These are phyloP conservation scores for Drosophila paranaensis DNA, from an alignment of 2,888 invertebrate genomes.

Conservation along the genomic window DNA sequence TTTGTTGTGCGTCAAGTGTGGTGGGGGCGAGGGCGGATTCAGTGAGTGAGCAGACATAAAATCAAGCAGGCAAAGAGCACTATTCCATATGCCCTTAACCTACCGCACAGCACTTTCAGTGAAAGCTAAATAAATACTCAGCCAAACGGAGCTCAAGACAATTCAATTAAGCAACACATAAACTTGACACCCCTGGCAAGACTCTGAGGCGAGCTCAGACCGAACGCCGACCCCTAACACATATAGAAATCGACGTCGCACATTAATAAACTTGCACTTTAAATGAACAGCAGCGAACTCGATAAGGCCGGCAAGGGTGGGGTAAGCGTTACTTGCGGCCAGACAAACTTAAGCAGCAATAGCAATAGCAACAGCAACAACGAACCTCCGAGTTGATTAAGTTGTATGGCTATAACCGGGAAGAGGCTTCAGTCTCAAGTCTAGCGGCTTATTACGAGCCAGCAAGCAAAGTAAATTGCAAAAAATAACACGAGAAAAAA, in stretches of 20 bases:
- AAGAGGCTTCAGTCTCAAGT: conserved; percentile 54
- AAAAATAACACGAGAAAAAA: conserved; percentile 33
- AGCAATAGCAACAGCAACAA: conserved; percentile 12
- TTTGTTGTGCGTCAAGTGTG: conserved; percentile 15
- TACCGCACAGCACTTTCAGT: conserved; percentile 28
- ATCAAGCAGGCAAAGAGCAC: neutral
- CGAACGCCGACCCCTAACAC: neutral
- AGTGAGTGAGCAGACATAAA: conserved; percentile 8
- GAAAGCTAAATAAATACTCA: conserved; percentile 37
- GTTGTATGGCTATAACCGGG: conserved; percentile 64
- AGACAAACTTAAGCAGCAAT: conserved; percentile 69
- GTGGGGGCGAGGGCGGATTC: neutral
- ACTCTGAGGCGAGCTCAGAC: neutral
- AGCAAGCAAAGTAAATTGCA: conserved; percentile 72
- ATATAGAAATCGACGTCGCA: conserved; percentile 42
- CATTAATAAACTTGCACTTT: conserved; percentile 74
- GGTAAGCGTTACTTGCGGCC: conserved; percentile 48
- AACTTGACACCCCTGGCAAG: conserved; percentile 62
- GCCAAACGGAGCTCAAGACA: conserved; percentile 64
- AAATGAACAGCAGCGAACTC: conserved; percentile 63
- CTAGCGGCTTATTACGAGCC: conserved; percentile 74
- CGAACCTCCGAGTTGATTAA: conserved; percentile 64
- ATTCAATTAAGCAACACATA: conserved; percentile 77
- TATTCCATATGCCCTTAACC: conserved; percentile 20
- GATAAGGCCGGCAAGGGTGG: conserved; percentile 5